Conservation (phyloP, 1,140 invertebrate species). For the Mamestra configurata region DNA sequence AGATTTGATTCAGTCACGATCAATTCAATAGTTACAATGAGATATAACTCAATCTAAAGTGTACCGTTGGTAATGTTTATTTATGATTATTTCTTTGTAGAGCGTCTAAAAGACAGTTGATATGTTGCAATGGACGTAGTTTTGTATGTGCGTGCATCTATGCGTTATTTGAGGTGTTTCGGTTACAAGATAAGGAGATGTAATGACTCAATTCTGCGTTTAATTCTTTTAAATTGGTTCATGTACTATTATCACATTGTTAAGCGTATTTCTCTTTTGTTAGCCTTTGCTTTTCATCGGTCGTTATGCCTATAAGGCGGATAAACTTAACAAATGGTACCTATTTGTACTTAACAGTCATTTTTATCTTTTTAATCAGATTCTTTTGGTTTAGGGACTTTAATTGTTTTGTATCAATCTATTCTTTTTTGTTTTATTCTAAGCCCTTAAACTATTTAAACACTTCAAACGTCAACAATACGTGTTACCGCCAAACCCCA, state of each 20-base stretch:
- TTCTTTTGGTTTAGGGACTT: too few relatives aligned
- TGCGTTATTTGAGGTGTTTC: constrained; percentile 1
- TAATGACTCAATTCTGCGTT: constrained; percentile 32
- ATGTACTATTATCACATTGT: not conserved
- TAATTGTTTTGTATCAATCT: too few relatives aligned
- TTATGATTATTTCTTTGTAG: constrained; percentile 64
- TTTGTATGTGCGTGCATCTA: constrained; percentile 9
- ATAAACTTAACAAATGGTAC: too few relatives aligned
- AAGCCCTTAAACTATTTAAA: constrained; percentile 21
- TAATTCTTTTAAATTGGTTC: constrained; percentile 8
- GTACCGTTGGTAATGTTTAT: constrained; percentile 64
- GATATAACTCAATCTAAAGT: constrained; percentile 72
- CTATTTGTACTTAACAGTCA: too few relatives aligned
- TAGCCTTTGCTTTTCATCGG: not conserved
- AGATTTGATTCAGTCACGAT: constrained; percentile 65
- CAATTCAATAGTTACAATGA: constrained; percentile 59
- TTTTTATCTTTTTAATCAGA: too few relatives aligned
- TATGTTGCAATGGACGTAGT: constrained; percentile 36
- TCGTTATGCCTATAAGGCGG: not conserved
- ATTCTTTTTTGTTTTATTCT: too few relatives aligned
- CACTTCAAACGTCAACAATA: constrained; percentile 34
- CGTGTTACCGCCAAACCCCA: not conserved
- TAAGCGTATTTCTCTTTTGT: not conserved
- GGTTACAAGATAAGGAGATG: constrained; percentile 10
- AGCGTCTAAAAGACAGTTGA: constrained; percentile 38